Percentiles rank a stretch among this genome's conserved stretches.
phyloP scores from a whole-genome alignment of 92 coral and sea anemone genomes.

The Desmophyllum pertusum region DNA sequence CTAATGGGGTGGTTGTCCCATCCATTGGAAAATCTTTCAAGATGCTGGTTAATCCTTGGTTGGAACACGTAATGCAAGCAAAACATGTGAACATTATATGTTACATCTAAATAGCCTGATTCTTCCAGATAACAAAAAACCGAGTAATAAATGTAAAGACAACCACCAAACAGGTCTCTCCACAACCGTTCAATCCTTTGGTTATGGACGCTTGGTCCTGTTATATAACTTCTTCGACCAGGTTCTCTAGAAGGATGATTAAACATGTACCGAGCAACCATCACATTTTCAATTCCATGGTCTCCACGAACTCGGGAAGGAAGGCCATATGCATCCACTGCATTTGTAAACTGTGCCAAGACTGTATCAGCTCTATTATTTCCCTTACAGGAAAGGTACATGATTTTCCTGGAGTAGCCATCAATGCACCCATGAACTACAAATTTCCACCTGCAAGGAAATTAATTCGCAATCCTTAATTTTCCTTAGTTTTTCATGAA shows the following conservation, averaged over 20 bases:
- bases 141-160: slow-evolving; percentile 61
- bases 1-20: slow-evolving; percentile 46
- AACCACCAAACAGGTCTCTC: slow-evolving; percentile 56
- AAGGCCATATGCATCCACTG: slow-evolving; percentile 51
- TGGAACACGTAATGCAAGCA: slow-evolving; percentile 67
- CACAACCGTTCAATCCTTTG: slow-evolving; percentile 63
- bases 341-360: slow-evolving; percentile 31
- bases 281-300: slow-evolving; percentile 62
- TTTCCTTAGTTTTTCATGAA: too few relatives aligned
- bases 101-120: slow-evolving; percentile 42
- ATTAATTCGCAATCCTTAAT: too few relatives aligned
- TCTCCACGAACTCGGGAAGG: slow-evolving; percentile 65
- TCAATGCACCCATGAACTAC: slow-evolving; percentile 61
- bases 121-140: slow-evolving; percentile 51
- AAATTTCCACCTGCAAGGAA: slow-evolving; percentile 56
- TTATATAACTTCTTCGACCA: slow-evolving; percentile 43
- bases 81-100: slow-evolving; percentile 49
- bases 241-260: slow-evolving; percentile 41
- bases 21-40: slow-evolving; percentile 32
- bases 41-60: slow-evolving; percentile 55
- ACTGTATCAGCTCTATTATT: slow-evolving; percentile 68
- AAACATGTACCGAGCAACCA: slow-evolving; percentile 31
- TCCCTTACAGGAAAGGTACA: slow-evolving; percentile 58
- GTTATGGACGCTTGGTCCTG: too few relatives aligned
- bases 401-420: slow-evolving; percentile 62